Base-by-base conservation (phyloP, 2,888 invertebrate species). In the Leucophenga montana region DNA sequence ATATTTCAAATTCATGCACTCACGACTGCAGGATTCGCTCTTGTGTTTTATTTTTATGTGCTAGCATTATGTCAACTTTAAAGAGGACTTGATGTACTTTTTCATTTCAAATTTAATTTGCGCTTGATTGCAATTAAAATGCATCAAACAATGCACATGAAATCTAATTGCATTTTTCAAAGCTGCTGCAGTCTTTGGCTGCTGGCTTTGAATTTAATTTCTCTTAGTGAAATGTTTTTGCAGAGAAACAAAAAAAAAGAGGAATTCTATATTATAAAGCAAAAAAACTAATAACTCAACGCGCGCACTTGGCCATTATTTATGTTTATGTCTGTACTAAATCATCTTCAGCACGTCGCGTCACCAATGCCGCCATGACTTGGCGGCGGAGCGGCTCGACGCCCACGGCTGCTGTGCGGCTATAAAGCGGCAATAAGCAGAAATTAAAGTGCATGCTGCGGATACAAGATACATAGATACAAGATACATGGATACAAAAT, bases 321-420 rank as follows among this genome's bases (percentile, higher is more conserved):
- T 83, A 82, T 80, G 82, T 82, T 83, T 84, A 82, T 82, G 82
- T 82, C 83, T 83, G 82, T 77, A 79, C 78, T 82, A 83, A 76
- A 82, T 82, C 82, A 82, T 81, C 75, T 75, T 79, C 76, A 82
- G 80, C 77, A 82, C 80, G 82, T 71, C 46, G 14, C 70, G 71
- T 77, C 75, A 75, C 69, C 68, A 61, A 6, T 69, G 71, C 75
- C 75, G 73, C 69, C 68, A 61, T 72, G 44, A 59, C 65, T 13
- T 20, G 62, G 62, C 56, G 68, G 50, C 66, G 59, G 27, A 27
- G 59, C 33, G 13, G 46, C 46, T 44, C 31, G 61, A 13, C 22
- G 31, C 33, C 33, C 5, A 31, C 8, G 14, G n/a, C 39, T 8
- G 39, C 39, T 39, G 39, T 39, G 39, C 39, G 39, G 39, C 39